These are phyloP conservation scores for Epinephelus awoara DNA, from an alignment of 2,797 vertebrate species.

Conservation along the genomic window DNA sequence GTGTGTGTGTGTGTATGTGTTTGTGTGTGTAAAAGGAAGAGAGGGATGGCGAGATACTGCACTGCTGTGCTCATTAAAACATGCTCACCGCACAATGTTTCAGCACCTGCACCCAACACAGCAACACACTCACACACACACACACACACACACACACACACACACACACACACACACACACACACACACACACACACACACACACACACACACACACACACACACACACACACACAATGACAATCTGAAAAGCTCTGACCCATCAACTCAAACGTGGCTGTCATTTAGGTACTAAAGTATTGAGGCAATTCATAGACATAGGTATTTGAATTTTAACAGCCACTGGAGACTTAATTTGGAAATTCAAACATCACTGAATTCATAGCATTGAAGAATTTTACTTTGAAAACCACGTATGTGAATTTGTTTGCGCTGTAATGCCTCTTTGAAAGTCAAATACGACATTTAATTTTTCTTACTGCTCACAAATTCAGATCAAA, in stretches of 20 bases:
- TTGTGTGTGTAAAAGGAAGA: conserved; percentile 51
- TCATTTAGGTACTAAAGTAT: conserved; percentile 29
- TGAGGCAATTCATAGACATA: too few relatives aligned
- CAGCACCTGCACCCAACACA: conserved; percentile 79
- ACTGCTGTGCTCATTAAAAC: conserved; percentile 75
- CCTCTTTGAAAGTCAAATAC: too few relatives aligned
- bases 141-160: conserved; percentile 26
- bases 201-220: conserved; percentile 28
- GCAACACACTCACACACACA: conserved; percentile 47
- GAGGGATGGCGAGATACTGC: conserved; percentile 46
- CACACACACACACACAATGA: conserved; percentile 22
- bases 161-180: conserved; percentile 26
- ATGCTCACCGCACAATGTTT: conserved; percentile 79
- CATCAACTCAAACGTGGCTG: conserved; percentile 48
- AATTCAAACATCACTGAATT: too few relatives aligned
- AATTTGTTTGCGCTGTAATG: too few relatives aligned
- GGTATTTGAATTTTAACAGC: too few relatives aligned
- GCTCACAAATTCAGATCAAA: too few relatives aligned
- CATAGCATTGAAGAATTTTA: too few relatives aligned
- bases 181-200: conserved; percentile 26
- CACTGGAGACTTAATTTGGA: too few relatives aligned
- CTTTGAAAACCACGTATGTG: too few relatives aligned
- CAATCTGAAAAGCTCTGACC: conserved; percentile 54
- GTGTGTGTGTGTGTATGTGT: conserved; percentile 32
- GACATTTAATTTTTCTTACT: too few relatives aligned